A percentile compares a stretch with the other conserved stretches of the same genome.
These are phyloP conservation scores for Triplophysa yarkandensis DNA, from an alignment of 2,797 vertebrate species.

Conservation along the genomic window DNA sequence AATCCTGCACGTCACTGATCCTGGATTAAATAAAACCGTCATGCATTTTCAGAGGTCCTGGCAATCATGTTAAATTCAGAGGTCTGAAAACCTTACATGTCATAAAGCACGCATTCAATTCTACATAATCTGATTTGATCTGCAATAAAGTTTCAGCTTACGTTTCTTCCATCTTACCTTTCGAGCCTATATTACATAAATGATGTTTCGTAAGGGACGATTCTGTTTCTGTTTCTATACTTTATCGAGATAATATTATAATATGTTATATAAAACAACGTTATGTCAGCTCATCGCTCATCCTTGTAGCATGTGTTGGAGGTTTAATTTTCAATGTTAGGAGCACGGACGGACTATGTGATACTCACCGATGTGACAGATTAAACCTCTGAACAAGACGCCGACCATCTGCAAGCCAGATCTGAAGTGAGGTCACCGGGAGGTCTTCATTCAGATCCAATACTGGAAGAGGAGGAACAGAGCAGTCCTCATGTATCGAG, in stretches of 20 bases:
- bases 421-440: slow-evolving; percentile 89
- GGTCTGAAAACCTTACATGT: slow-evolving; percentile 35
- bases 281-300: too few species aligned
- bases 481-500: slow-evolving; percentile 78
- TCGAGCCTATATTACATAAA: slow-evolving; percentile 72
- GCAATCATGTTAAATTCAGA: slow-evolving; percentile 12
- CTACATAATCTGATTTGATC: slow-evolving; percentile 38
- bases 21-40: slow-evolving; percentile 65
- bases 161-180: slow-evolving; percentile 44
- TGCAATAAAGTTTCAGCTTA: slow-evolving; percentile 27
- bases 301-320: not conserved
- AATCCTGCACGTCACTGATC: slow-evolving; percentile 86
- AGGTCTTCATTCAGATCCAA: slow-evolving; percentile 86
- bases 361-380: slow-evolving; percentile 86
- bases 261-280: too few species aligned
- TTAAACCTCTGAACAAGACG: slow-evolving; percentile 94
- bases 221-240: not conserved
- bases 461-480: slow-evolving; percentile 77
- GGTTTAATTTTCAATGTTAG: not conserved
- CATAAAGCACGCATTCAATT: slow-evolving; percentile 32
- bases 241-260: not conserved
- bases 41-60: slow-evolving; percentile 9
- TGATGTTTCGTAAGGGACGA: slow-evolving; percentile 57
- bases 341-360: not conserved
- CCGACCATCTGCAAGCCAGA: slow-evolving; percentile 92